These are phyloP conservation scores for Cylindroiulus punctatus DNA, from an alignment of 2,888 invertebrate genomes.

Conservation along the genomic window DNA sequence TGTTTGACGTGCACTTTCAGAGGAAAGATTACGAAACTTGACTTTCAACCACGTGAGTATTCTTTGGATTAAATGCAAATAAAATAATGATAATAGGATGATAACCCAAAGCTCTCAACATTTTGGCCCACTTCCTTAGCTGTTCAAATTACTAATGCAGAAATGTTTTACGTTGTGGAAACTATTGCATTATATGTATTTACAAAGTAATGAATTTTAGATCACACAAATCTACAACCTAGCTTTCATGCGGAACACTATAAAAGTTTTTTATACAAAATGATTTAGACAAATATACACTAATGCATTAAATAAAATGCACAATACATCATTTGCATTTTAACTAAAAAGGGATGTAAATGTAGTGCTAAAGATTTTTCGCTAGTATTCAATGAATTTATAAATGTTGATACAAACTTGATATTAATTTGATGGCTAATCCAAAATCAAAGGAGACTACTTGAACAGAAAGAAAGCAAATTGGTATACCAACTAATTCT, in stretches of 20 bases:
- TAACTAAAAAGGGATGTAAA: not conserved
- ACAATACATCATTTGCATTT: slow-evolving; percentile 5
- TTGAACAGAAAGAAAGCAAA: too few species aligned
- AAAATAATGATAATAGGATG: not conserved
- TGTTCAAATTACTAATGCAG: not conserved
- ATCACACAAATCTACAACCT: not conserved
- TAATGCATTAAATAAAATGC: not conserved
- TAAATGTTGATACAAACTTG: too few species aligned
- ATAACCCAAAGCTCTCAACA: not conserved
- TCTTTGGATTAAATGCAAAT: not conserved
- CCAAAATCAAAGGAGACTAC: too few species aligned
- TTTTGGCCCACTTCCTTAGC: not conserved
- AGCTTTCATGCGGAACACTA: not conserved
- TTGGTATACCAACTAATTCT: too few species aligned
- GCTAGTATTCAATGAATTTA: too few species aligned
- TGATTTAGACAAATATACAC: slow-evolving; percentile 24
- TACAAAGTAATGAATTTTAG: not conserved
- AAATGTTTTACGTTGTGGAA: not conserved
- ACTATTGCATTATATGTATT: not conserved
- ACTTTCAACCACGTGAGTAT: slow-evolving; percentile 18
- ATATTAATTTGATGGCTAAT: too few species aligned
- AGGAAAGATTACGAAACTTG: not conserved
- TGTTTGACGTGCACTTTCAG: not conserved
- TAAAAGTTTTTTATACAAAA: slow-evolving; percentile 8
- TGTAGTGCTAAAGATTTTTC: not conserved